A percentile compares a stretch with the other conserved stretches of the same genome.
phyloP scores from a whole-genome alignment of 2,797 vertebrate genomes.

The Rousettus madagascariensis region DNA sequence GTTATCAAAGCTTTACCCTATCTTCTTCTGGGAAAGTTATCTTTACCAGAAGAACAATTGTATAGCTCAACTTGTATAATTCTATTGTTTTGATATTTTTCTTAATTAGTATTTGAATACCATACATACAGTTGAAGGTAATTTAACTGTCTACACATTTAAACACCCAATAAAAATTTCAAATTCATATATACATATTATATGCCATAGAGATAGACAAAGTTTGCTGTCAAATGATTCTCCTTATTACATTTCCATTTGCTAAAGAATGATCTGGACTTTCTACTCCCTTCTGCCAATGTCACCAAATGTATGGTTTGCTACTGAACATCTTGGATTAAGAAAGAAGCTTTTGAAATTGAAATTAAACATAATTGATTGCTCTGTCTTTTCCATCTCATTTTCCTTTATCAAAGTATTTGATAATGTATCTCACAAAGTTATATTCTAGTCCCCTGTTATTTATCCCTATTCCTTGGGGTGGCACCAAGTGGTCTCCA shows the following conservation, averaged over 20 bases:
- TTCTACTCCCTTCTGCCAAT: neutral
- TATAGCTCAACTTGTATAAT: neutral
- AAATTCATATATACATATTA: too few relatives aligned
- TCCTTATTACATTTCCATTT: neutral
- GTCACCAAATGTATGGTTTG: neutral
- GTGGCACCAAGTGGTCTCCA: neutral
- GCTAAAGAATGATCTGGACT: neutral
- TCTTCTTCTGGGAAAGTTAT: neutral
- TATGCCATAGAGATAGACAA: neutral
- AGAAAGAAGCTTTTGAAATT: slow-evolving; percentile 23
- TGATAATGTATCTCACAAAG: neutral
- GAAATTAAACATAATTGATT: neutral
- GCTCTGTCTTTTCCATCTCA: neutral
- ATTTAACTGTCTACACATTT: too few relatives aligned
- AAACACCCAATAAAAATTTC: too few relatives aligned
- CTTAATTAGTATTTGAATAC: too few relatives aligned
- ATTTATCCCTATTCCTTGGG: neutral
- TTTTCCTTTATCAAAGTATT: neutral
- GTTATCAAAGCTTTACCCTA: neutral
- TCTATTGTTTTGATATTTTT: neutral
- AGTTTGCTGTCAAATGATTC: neutral
- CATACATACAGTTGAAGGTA: too few relatives aligned
- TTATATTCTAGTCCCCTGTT: neutral
- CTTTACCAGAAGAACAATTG: neutral
- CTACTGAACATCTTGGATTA: neutral